Evolutionary conservation across 2,888 invertebrate species (phyloP), one percentile per base, ranked within the genome.

Genomic region (Oscheius onirici): DNA sequence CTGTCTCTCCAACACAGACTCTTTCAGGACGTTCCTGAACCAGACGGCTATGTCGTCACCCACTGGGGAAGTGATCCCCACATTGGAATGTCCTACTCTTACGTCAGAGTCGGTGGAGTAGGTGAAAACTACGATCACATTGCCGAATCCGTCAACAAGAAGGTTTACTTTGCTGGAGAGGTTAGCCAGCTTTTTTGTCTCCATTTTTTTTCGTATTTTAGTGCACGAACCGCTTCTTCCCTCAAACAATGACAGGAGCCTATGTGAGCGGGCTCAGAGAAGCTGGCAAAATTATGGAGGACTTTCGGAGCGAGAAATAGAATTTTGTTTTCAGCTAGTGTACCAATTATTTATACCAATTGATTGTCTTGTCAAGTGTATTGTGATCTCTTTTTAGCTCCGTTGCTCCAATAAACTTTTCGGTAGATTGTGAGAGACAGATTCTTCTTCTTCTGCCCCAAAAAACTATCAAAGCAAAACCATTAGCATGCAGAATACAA

Each of bases 91-190:
- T 88, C 88, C 2, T 90, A 89, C 83, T 89, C 89, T 52, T 90
- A 88, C 75, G 84, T 90, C 3, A 88, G 88, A 41, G 87, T 88
- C 0, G 88, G 89, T 13, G 86, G 86, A 11, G 80, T 79, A 17
- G 88, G 88, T 2, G 86, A 88, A 3, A 82, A 86, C 26, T 89
- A 89, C 79, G 89, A 89, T 68, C 73, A 77, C 26, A 71, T 90
- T 71, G 88, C 89, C 15, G 82, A 86, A 71, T 81, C 88, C 15
- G 78, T 90, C n/a, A 82, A 87, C 15, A 79, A 86, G 17, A 88
- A 85, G 71, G 20, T 90, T 11, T 89, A 83, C 82, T 90, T 90
- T 82, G 89, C 89, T 51, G 90, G 90, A 72, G 90, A 90, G 88
- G 89, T 89, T 74, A 78, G 63, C 3, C 8, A 34, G 5, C 3